phyloP scores from a whole-genome alignment of 2,888 invertebrate species.

The Dusona sp. region DNA sequence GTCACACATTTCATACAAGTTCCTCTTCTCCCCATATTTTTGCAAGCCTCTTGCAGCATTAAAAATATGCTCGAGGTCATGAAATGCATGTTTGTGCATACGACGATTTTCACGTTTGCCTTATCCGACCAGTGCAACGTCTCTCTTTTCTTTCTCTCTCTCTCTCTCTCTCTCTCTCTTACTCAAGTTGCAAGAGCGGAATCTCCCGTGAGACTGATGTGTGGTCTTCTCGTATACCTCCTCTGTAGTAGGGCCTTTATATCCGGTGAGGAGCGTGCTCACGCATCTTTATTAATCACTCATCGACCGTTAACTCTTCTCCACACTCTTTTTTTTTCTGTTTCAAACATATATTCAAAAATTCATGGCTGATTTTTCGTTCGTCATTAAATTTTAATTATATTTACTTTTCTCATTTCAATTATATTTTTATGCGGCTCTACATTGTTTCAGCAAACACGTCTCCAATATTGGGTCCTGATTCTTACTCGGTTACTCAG shows the following conservation, averaged over 20 bases:
- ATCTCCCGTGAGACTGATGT: conserved; percentile 65
- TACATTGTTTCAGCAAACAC: background rate
- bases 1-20: conserved; percentile 1
- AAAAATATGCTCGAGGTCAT: conserved; percentile 44
- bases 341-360: conserved; percentile 15
- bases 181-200: conserved; percentile 43
- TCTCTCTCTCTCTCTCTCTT: conserved; percentile 29
- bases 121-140: conserved; percentile 49
- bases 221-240: conserved; percentile 65
- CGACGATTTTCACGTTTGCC: conserved; percentile 49
- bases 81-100: conserved; percentile 37
- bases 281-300: conserved; percentile 84
- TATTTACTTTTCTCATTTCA: background rate
- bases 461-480: background rate
- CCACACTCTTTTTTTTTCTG: conserved; percentile 31
- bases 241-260: conserved; percentile 78
- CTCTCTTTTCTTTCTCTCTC: conserved; percentile 27
- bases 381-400: background rate
- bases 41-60: conserved; percentile 26
- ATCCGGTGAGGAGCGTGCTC: conserved; percentile 83
- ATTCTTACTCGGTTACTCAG: background rate
- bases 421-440: background rate
- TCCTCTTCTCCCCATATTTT: conserved; percentile 32
- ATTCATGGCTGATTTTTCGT: conserved; percentile 1
- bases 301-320: conserved; percentile 78